Base-by-base conservation (phyloP, 2,113 vertebrate species). In the Amphiprion ocellaris region DNA sequence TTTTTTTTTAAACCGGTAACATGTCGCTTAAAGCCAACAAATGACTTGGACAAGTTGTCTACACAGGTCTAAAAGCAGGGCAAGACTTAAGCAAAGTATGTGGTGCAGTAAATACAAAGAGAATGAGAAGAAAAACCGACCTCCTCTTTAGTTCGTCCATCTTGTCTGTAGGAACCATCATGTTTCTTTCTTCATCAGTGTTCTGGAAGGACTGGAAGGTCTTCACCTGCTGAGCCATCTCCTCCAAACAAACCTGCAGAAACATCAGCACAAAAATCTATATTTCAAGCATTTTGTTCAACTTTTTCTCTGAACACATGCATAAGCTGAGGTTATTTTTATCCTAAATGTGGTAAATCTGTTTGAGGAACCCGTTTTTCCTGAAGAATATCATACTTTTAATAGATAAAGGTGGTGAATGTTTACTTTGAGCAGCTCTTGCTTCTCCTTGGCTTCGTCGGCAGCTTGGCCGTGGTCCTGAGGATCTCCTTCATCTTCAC, bases 141-240 rank as follows among this genome's bases (percentile, higher is more conserved):
- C 98, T 97, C 93, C 94, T 95, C 91, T 95, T 96, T 79, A 99
- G 94, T 87, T 99, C 97, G n/a, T 98, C 96, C 85, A 97, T 78
- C 86, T 97, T 99, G 79, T 96, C 94, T 64, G 90, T 55, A 0
- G 97, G 95, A 33, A 99, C 95, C 85, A 96, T 77, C 1, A 93
- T 90, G 83, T 93, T 94, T 47, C 94, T 94, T 1, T 93, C 89
- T 37, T 96, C 95, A 69, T 97, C 96, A 89, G 81, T 59, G 83
- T 97, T 98, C 85, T 94, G 95, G 87, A 99, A 99, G 46, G 90
- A 86, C 84, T 95, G 93, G 78, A 98, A 96, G 55, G 70, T 92
- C 62, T 94, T 94, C 56, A 89, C 30, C 46, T 97, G 94, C 69
- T 85, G 87, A 26, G 95, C 92, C 91, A 93, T 97, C 84, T 94